phyloP scores from a whole-genome alignment of 1,140 invertebrate genomes.

The Trinorchestia longiramus region DNA sequence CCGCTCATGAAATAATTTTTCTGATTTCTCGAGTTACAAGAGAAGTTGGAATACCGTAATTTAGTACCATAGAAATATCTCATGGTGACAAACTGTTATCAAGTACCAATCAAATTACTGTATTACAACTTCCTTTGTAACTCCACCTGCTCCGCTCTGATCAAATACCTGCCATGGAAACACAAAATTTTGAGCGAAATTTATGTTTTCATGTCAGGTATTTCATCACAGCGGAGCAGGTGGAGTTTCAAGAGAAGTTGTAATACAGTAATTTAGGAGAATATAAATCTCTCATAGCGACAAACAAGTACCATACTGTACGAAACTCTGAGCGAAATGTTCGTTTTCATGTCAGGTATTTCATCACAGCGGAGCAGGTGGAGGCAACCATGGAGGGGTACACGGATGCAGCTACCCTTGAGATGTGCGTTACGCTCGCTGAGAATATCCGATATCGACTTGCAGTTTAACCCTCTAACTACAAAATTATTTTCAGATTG shows the following conservation, averaged over 20 bases:
- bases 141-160: too few relatives aligned
- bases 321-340: neutral
- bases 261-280: too few relatives aligned
- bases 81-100: too few relatives aligned
- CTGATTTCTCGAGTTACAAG: neutral
- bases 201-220: too few relatives aligned
- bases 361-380: slow-evolving; percentile 13
- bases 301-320: neutral
- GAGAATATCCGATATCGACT: slow-evolving; percentile 11
- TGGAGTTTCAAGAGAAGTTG: too few relatives aligned
- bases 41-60: neutral
- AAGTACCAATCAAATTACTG: too few relatives aligned
- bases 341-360: neutral
- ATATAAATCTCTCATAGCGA: neutral
- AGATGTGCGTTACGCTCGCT: slow-evolving; percentile 1
- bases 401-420: neutral
- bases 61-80: too few relatives aligned
- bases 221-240: too few relatives aligned
- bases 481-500: too few relatives aligned
- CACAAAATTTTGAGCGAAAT: neutral
- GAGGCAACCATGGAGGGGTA: neutral
- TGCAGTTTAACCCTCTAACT: neutral
- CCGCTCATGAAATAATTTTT: neutral
- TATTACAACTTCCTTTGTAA: too few relatives aligned
- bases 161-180: too few relatives aligned